phyloP scores from a whole-genome alignment of 2,113 vertebrate species.

The Bungarus multicinctus region DNA sequence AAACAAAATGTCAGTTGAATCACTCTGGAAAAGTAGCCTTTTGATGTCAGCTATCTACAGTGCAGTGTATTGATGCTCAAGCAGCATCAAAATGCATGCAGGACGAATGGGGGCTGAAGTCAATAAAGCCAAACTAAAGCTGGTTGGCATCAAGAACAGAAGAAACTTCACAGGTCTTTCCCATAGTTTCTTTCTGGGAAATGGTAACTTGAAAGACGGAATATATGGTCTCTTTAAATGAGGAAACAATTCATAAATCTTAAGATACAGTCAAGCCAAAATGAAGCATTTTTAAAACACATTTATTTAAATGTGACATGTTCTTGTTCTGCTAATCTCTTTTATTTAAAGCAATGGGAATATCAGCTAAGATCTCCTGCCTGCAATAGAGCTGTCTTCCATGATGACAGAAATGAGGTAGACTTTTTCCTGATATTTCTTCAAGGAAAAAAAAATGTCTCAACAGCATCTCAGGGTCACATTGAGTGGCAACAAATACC shows the following conservation, averaged over 20 bases:
- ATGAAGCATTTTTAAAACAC: background rate
- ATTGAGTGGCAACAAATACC: background rate
- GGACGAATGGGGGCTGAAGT: constrained; percentile 36
- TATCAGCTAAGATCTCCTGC: background rate
- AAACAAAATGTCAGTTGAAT: constrained; percentile 59
- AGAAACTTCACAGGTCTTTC: background rate
- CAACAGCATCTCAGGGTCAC: background rate
- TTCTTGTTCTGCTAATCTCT: background rate
- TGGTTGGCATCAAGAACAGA: constrained; percentile 30
- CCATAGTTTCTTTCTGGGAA: constrained; percentile 7
- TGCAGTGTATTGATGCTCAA: constrained; percentile 49
- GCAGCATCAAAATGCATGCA: constrained; percentile 49
- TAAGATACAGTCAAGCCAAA: background rate
- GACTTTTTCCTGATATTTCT: background rate
- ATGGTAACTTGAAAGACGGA: background rate
- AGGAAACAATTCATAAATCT: background rate
- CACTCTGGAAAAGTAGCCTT: constrained; percentile 46
- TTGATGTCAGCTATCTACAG: constrained; percentile 52
- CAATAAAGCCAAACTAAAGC: constrained; percentile 40
- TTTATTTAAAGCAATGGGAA: background rate
- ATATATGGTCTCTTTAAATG: constrained; percentile 10
- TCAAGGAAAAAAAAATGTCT: background rate
- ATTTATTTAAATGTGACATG: background rate
- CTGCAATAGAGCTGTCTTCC: background rate
- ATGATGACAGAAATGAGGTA: background rate